Percentiles rank a stretch among this genome's conserved stretches.
These are phyloP conservation scores for Lacerta bilineata DNA, from an alignment of 2,797 vertebrate species.

Conservation along the genomic window DNA sequence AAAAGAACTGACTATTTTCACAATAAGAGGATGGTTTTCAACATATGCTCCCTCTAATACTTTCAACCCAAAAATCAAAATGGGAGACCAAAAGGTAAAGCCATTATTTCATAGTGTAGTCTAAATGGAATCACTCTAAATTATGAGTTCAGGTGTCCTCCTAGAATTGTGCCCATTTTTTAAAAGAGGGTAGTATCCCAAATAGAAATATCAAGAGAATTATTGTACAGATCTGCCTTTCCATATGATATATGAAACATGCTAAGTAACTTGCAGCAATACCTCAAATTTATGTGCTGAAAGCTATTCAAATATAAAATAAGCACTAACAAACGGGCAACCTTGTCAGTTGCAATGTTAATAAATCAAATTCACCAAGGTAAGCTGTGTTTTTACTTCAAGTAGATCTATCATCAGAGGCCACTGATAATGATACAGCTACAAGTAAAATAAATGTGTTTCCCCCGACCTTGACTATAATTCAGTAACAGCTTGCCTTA, in stretches of 20 bases:
- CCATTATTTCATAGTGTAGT: neutral
- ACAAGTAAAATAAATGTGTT: constrained; percentile 78
- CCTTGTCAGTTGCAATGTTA: constrained; percentile 79
- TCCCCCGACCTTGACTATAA: constrained; percentile 82
- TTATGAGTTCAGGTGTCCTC: constrained; percentile 48
- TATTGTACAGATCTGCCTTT: constrained; percentile 66
- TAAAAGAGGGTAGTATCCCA: constrained; percentile 63
- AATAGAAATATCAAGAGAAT: constrained; percentile 78
- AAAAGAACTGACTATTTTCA: neutral
- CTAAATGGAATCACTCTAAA: constrained; percentile 49
- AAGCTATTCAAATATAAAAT: constrained; percentile 83
- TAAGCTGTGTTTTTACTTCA: constrained; percentile 79
- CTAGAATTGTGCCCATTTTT: constrained; percentile 44
- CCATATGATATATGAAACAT: constrained; percentile 77
- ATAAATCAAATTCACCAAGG: constrained; percentile 84
- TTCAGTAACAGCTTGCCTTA: constrained; percentile 74
- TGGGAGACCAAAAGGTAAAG: neutral
- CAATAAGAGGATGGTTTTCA: neutral
- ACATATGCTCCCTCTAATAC: neutral
- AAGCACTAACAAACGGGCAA: constrained; percentile 81
- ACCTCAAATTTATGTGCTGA: constrained; percentile 80
- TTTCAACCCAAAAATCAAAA: constrained; percentile 5
- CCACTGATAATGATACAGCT: constrained; percentile 78
- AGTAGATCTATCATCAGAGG: constrained; percentile 80
- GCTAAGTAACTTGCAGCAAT: constrained; percentile 78